These are phyloP conservation scores for Dicrostonyx torquatus DNA, from an alignment of 2,797 vertebrate species.

Conservation along the genomic window DNA sequence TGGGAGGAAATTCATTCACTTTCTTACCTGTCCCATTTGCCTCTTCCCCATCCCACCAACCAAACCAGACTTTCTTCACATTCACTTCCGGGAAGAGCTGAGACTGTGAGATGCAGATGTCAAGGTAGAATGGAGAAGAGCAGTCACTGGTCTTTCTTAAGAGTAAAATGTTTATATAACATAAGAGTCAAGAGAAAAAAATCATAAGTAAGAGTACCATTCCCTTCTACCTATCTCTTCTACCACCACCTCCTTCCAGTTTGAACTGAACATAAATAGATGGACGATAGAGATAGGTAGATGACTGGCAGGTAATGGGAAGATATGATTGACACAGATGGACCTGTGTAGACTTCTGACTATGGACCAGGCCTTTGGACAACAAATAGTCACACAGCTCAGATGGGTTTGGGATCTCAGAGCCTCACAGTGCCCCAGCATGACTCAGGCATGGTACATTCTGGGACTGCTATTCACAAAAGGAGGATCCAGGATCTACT, in stretches of 20 bases:
- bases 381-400: neutral
- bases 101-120: neutral
- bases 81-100: neutral
- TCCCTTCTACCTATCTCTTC: neutral
- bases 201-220: neutral
- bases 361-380: neutral
- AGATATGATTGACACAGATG: neutral
- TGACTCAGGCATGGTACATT: neutral
- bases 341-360: neutral
- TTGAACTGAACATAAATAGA: neutral
- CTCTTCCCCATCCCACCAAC: neutral
- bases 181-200: slow-evolving; percentile 8
- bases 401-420: neutral
- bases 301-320: neutral
- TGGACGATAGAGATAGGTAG: neutral
- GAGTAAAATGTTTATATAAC: neutral
- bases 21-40: neutral
- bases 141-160: neutral
- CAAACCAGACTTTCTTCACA: neutral
- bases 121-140: neutral
- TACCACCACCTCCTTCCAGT: neutral
- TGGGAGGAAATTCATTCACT: no score
- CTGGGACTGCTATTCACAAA: neutral
- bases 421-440: neutral
- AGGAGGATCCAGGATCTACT: neutral